These are phyloP conservation scores for Galerucella nymphaeae DNA, from an alignment of 2,888 invertebrate genomes.

Conservation along the genomic window DNA sequence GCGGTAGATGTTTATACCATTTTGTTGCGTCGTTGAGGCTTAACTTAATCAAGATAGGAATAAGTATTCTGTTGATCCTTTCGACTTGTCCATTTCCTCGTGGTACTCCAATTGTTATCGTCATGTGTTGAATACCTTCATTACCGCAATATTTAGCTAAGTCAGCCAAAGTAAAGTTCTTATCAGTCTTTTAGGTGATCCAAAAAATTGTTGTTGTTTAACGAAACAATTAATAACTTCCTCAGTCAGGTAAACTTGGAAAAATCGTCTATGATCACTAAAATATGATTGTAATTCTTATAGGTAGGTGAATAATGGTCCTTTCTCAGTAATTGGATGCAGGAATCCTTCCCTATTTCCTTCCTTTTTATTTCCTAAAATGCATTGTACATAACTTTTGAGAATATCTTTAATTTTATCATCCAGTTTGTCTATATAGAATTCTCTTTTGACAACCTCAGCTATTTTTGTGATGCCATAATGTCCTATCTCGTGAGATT, in stretches of 20 bases:
- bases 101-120: conserved; percentile 54
- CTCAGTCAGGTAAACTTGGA: conserved; percentile 53
- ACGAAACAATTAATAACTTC: conserved; percentile 47
- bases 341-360: conserved; percentile 50
- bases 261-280: conserved; percentile 55
- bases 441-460: conserved; percentile 10
- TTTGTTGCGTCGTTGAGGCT: conserved; percentile 52
- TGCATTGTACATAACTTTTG: conserved; percentile 44
- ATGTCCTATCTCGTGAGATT: conserved; percentile 58
- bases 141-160: conserved; percentile 57
- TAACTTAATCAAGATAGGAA: conserved; percentile 57
- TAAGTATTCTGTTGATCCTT: conserved; percentile 54
- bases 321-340: conserved; percentile 53
- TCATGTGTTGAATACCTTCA: conserved; percentile 55
- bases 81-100: conserved; percentile 60
- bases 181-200: conserved; percentile 48
- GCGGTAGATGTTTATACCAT: conserved; percentile 52
- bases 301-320: conserved; percentile 55
- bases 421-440: conserved; percentile 43
- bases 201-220: conserved; percentile 41
- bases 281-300: conserved; percentile 53
- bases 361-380: conserved; percentile 47
- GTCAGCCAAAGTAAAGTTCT: conserved; percentile 56
- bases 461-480: conserved; percentile 46
- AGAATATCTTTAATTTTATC: conserved; percentile 44